Evolutionary conservation across 2,888 invertebrate species (phyloP), one percentile per base, ranked within the genome.

Genomic region (Agrilus mali): DNA sequence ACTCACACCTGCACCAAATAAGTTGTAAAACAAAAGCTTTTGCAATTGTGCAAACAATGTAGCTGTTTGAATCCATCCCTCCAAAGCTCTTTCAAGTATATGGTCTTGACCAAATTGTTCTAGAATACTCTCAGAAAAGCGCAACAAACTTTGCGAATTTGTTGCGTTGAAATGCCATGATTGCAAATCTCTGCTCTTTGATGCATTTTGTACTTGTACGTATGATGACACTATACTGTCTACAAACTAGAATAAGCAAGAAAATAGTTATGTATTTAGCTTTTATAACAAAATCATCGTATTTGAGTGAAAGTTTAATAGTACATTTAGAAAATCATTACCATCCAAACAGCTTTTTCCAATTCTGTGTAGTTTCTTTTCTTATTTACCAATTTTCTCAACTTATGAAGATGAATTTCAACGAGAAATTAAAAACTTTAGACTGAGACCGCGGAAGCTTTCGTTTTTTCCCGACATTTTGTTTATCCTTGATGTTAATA

Each of bases 171-270:
- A 70, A 45, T 72, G 72, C 78, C 78, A 79, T 27, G 72, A 73
- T 53, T 69, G 68, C 52, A 73, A 76, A 48, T 72, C 71, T 12
- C 66, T 64, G 12, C 71, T 70, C 43, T 68, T 68, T 49, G 67
- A 71, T 32, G 76, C 65, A 53, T 78, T 80, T 51, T 82, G 71
- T 33, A 80, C 75, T 60, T 77, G 78, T 61, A 85, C 75, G 59
- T 82, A 86, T 0, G 84, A 83, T 27, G 81, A 81, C 0, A 84
- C 79, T 55, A 85, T 77, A 49, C 82, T 80, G 60, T 83, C 82
- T 48, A 85, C 79, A 60, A 83, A 86, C 75, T 82, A 67, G n/a
- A 67, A 62, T 45, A 55, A 63, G 36, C 49, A 55, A 4, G 20
- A 12, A 51, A 50, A 15, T 8, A 27, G 10, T 27, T 10, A 2